These are phyloP conservation scores for Epinotia brunnichana DNA, from an alignment of 2,888 invertebrate genomes.

Conservation along the genomic window DNA sequence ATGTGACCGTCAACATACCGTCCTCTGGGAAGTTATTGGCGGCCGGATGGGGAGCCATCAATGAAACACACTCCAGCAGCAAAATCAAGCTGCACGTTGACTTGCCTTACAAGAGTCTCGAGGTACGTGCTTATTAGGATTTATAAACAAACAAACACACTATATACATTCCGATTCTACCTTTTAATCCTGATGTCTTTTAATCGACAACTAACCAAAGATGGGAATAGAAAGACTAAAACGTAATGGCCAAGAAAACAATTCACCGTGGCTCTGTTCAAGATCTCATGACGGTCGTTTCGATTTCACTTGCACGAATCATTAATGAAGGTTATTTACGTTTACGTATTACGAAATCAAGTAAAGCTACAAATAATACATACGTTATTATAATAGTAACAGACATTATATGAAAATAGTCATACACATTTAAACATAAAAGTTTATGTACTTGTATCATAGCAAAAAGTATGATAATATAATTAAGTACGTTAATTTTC, in stretches of 20 bases:
- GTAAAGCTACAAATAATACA: neutral
- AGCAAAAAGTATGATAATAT: too few relatives aligned
- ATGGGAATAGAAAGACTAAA: neutral
- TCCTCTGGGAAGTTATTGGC: slow-evolving; percentile 53
- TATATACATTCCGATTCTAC: neutral
- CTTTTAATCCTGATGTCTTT: neutral
- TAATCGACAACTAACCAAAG: neutral
- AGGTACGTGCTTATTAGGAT: slow-evolving; percentile 47
- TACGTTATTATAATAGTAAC: neutral
- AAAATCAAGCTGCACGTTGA: slow-evolving; percentile 59
- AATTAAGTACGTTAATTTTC: too few relatives aligned
- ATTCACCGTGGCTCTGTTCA: slow-evolving; percentile 14
- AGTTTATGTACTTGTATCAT: too few relatives aligned
- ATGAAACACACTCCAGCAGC: slow-evolving; percentile 55
- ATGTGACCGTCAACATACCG: slow-evolving; percentile 52
- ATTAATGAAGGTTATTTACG: slow-evolving; percentile 28
- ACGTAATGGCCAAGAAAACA: slow-evolving; percentile 4
- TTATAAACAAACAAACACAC: neutral
- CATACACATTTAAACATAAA: neutral
- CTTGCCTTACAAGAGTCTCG: slow-evolving; percentile 51
- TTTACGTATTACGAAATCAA: neutral
- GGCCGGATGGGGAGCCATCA: slow-evolving; percentile 82
- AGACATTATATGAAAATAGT: neutral
- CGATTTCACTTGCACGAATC: slow-evolving; percentile 31
- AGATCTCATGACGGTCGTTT: neutral